Evolutionary conservation across 2,113 vertebrate species (phyloP), one percentile per base, ranked within the genome.

Genomic region (Isurus oxyrinchus): DNA sequence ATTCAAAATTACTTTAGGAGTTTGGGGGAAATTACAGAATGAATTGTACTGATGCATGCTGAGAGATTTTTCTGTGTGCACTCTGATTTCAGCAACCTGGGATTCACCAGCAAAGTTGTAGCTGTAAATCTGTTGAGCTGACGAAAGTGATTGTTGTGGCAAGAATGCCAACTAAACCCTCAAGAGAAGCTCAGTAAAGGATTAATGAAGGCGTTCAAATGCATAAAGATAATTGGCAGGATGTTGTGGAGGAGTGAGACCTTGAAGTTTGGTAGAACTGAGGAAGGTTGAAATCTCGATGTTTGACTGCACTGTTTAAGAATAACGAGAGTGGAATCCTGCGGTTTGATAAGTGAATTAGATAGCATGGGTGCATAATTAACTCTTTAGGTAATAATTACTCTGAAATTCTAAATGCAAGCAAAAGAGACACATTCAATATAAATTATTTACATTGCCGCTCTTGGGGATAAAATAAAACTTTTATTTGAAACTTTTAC

Each of bases 171-270:
- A 61, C 57, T 63, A n/a, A 61, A 61, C 57, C 90, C 35, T 31
- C 31, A 93, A 93, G 59, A 61, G 57, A 61, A 35, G 35, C 35
- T 61, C 5, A n/a, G 57, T 61, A 35, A 93, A 93, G 5, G 35
- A 93, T 61, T 93, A 93, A 93, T 93, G 57, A 63, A 93, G 35
- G 57, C 40, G n/a, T 93, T 93, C 57, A n/a, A 40, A 59, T 91
- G 27, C 87, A 91, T 91, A 59, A 91, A 59, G 57, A 61, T 35
- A 93, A 93, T 93, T 31, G 27, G 8, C 14, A 59, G 57, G 35
- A 63, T 93, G 59, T 2, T 1, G 13, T 6, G 90, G 57, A 21
- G 57, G 35, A 13, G 57, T 0, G 5, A 35, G 88, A 59, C 57
- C 88, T n/a, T 44, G 88, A 3, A 5, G 55, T n/a, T 40, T 21